phyloP scores from a whole-genome alignment of 2,888 invertebrate species.

The Neoascia interrupta region DNA sequence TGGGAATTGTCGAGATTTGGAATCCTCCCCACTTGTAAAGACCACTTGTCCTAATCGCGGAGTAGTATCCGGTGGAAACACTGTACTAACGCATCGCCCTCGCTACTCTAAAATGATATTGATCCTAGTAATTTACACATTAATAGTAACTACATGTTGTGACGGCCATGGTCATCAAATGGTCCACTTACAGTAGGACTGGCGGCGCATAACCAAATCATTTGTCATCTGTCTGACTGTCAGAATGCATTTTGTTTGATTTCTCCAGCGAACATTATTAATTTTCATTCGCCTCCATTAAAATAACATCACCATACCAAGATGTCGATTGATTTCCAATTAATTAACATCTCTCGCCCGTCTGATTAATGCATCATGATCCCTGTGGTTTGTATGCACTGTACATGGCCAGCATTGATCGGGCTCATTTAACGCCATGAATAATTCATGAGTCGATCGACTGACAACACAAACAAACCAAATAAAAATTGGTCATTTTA shows the following conservation, averaged over 20 bases:
- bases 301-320: slow-evolving; percentile 63
- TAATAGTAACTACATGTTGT: too few species aligned
- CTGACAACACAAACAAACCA: slow-evolving; percentile 25
- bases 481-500: slow-evolving; percentile 64
- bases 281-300: slow-evolving; percentile 36
- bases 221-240: slow-evolving; percentile 57
- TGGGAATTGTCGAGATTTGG: too few species aligned
- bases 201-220: too few species aligned
- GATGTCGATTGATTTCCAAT: slow-evolving; percentile 59
- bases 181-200: too few species aligned
- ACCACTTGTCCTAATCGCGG: too few species aligned
- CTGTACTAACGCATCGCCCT: too few species aligned
- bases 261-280: slow-evolving; percentile 45
- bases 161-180: too few species aligned
- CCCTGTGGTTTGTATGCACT: slow-evolving; percentile 6
- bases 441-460: slow-evolving; percentile 50
- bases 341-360: slow-evolving; percentile 47
- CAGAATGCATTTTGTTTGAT: slow-evolving; percentile 56
- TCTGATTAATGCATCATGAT: neutral
- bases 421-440: slow-evolving; percentile 43
- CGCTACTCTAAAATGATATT: too few species aligned
- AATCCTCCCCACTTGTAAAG: too few species aligned
- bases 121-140: too few species aligned
- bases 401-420: slow-evolving; percentile 16
- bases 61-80: too few species aligned